phyloP scores from a whole-genome alignment of 2,113 vertebrate species.

The Spermophilus dauricus region DNA sequence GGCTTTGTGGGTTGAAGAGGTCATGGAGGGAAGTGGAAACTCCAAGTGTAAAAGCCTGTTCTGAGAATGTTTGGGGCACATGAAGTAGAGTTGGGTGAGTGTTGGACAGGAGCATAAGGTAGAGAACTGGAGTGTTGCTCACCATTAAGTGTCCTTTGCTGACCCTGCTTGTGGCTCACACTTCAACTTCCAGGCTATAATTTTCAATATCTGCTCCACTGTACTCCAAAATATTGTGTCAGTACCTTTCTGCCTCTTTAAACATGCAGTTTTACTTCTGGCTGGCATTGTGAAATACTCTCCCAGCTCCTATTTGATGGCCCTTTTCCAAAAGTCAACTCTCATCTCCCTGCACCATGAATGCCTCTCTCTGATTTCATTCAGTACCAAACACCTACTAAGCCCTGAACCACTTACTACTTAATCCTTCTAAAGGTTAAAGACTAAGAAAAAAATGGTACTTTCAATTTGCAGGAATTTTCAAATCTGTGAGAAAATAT shows the following conservation, averaged over 20 bases:
- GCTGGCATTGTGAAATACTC: not conserved
- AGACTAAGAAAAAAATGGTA: not conserved
- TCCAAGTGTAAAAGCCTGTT: not conserved
- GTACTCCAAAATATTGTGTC: not conserved
- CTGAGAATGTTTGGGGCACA: not conserved
- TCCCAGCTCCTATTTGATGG: not conserved
- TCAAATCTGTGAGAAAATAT: not conserved
- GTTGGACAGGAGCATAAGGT: rapidly evolving
- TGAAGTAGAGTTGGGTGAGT: not conserved
- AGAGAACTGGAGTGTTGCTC: not conserved
- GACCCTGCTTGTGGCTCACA: no score
- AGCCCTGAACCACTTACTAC: not conserved
- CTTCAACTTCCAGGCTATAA: not conserved
- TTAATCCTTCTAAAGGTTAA: not conserved
- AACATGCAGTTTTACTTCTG: not conserved
- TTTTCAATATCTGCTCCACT: not conserved
- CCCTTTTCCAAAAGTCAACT: not conserved
- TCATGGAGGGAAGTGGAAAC: not conserved
- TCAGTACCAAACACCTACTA: not conserved
- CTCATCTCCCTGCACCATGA: not conserved
- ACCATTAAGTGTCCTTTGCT: not conserved
- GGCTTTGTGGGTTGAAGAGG: not conserved
- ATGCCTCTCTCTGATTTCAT: not conserved
- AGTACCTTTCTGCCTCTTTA: not conserved
- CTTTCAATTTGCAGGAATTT: not conserved